A percentile compares a stretch with the other conserved stretches of the same genome.
These are phyloP conservation scores for Manis crassicaudata DNA, from an alignment of 2,797 vertebrate genomes.

Conservation along the genomic window DNA sequence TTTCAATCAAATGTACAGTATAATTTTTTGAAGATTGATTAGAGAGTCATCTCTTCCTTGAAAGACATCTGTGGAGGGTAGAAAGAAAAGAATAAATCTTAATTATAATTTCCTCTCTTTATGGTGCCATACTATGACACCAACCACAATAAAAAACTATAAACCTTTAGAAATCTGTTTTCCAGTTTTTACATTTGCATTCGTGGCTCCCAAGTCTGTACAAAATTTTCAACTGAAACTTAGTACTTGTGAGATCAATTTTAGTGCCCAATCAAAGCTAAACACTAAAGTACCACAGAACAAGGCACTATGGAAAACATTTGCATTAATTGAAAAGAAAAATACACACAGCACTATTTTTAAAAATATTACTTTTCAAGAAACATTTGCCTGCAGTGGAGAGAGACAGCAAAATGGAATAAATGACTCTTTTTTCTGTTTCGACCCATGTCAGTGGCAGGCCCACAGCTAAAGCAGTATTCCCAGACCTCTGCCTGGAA, in stretches of 20 bases:
- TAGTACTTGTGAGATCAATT: not conserved
- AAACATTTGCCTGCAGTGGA: not conserved
- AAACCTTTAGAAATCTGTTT: not conserved
- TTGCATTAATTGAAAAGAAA: constrained; percentile 59
- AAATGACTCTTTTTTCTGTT: not conserved
- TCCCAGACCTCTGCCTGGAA: not conserved
- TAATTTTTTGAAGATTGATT: not conserved
- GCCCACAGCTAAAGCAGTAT: not conserved
- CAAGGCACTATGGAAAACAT: not conserved
- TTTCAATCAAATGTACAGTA: not conserved
- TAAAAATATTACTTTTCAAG: not conserved
- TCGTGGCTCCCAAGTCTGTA: not conserved
- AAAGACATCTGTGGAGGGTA: not conserved
- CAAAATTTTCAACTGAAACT: not conserved
- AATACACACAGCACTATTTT: constrained; percentile 16
- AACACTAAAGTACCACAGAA: not conserved
- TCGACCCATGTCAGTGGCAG: not conserved
- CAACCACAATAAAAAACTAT: not conserved
- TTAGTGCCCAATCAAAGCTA: not conserved
- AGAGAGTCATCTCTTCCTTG: not conserved
- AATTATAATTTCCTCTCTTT: not conserved
- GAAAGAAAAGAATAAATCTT: not conserved
- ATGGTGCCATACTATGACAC: not conserved
- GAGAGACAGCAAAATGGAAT: constrained; percentile 11
- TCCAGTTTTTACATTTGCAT: not conserved